Evolutionary conservation across 1,140 invertebrate genomes (phyloP).

Genomic region (Megalopta genalis): DNA sequence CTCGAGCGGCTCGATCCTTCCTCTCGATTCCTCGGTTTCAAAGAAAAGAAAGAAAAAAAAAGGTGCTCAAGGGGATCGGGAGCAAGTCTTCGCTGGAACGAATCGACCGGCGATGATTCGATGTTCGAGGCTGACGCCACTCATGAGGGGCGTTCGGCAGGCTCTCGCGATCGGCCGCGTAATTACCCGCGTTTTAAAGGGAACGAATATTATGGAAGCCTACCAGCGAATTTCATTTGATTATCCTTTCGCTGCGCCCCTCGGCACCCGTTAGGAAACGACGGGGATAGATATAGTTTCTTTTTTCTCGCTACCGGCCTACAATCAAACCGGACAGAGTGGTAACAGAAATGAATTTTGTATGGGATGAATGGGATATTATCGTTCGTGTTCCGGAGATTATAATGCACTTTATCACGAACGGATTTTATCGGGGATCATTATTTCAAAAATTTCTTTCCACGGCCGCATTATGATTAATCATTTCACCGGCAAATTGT

Average conservation of each 20-base stretch:
- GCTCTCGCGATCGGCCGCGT: constrained; percentile 4
- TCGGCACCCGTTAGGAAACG: neutral
- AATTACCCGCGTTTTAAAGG: constrained; percentile 41
- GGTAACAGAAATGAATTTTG: constrained; percentile 52
- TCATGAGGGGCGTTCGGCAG: constrained; percentile 15
- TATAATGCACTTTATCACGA: constrained; percentile 56
- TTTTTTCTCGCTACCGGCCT: constrained; percentile 32
- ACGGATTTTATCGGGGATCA: constrained; percentile 47
- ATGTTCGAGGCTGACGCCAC: constrained; percentile 51
- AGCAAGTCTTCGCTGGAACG: constrained; percentile 67
- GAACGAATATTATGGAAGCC: constrained; percentile 43
- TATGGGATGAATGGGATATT: constrained; percentile 55
- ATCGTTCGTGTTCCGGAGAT: constrained; percentile 49
- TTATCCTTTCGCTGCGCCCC: constrained; percentile 28
- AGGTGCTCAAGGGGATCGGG: constrained; percentile 58
- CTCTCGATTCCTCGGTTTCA: constrained; percentile 4
- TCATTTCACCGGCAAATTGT: neutral
- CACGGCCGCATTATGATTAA: constrained; percentile 7
- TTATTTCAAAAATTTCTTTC: constrained; percentile 39
- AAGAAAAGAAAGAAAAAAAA: constrained; percentile 50
- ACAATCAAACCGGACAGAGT: neutral
- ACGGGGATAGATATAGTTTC: neutral
- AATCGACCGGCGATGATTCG: constrained; percentile 70
- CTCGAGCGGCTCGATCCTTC: constrained; percentile 47
- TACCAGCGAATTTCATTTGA: constrained; percentile 49